Percentiles rank a stretch among this genome's conserved stretches.
phyloP scores from a whole-genome alignment of 2,113 vertebrate species.

The Neomonachus schauinslandi region DNA sequence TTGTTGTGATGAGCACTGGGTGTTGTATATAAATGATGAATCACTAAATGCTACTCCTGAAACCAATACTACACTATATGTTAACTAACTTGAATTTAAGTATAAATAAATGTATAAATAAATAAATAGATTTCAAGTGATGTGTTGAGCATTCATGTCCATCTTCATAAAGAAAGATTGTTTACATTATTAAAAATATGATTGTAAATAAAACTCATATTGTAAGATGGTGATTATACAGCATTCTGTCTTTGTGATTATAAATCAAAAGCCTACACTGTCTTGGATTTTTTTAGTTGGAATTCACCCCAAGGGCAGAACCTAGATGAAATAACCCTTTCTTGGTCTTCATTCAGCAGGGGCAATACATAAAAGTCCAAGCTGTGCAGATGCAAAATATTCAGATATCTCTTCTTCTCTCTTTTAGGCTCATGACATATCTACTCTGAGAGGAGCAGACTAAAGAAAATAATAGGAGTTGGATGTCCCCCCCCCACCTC shows the following conservation, averaged over 20 bases:
- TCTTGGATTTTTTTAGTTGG: not conserved
- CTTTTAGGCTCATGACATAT: not conserved
- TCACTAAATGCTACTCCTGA: not conserved
- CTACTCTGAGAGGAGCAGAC: not conserved
- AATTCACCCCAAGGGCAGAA: not conserved
- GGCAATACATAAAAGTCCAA: not conserved
- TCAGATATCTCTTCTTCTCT: not conserved
- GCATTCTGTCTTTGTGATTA: not conserved
- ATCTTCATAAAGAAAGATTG: not conserved
- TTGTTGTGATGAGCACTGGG: not conserved
- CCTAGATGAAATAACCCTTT: not conserved
- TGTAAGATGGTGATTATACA: not conserved
- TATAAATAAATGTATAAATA: no score
- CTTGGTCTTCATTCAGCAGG: not conserved
- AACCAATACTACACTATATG: not conserved
- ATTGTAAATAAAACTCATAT: not conserved
- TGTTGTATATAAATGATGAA: not conserved
- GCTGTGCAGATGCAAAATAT: not conserved
- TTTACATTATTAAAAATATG: not conserved
- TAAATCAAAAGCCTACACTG: not conserved
- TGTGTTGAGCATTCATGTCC: not conserved
- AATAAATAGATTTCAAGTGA: not conserved
- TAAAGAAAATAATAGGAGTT: not conserved
- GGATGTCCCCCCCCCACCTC: not conserved
- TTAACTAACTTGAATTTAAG: not conserved